Conservation (phyloP, 2,888 invertebrate genomes). For the Drosophila eohydei region DNA sequence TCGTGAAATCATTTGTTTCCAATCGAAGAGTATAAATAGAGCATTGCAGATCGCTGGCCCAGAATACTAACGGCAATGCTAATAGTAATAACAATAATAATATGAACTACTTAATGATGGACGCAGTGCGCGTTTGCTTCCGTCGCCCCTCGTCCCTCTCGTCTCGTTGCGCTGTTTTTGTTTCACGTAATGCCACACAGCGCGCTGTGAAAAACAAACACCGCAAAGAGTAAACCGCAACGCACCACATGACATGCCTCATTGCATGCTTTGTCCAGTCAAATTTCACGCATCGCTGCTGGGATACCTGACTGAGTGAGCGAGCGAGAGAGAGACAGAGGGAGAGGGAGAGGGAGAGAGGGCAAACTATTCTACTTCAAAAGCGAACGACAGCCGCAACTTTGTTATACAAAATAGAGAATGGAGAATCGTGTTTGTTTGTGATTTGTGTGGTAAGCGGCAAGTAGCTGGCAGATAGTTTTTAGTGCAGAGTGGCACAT, state of each 20-base stretch:
- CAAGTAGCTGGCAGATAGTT: conserved; percentile 39
- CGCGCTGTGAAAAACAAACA: conserved; percentile 30
- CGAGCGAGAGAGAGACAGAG: neutral
- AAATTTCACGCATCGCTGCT: conserved; percentile 64
- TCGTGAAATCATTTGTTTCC: conserved; percentile 2
- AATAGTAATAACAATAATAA: conserved; percentile 2
- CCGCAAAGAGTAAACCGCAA: conserved; percentile 16
- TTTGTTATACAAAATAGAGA: conserved; percentile 66
- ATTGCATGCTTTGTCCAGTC: conserved; percentile 66
- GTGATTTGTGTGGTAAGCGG: conserved; percentile 45
- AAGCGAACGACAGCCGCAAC: conserved; percentile 54
- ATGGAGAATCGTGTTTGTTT: conserved; percentile 45
- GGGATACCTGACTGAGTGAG: conserved; percentile 24
- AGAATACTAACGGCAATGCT: conserved; percentile 10
- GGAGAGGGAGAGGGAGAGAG: neutral
- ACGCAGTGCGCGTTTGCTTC: conserved; percentile 10
- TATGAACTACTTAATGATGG: conserved; percentile 31
- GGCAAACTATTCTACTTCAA: conserved; percentile 20
- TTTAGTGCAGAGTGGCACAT: conserved; percentile 43
- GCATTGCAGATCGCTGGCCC: conserved; percentile 22
- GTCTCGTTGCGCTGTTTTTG: neutral
- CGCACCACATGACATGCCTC: conserved; percentile 55
- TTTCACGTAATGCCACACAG: conserved; percentile 34
- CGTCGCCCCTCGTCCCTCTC: too few relatives aligned
- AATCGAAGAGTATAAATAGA: conserved; percentile 17